Evolutionary conservation across 1,140 invertebrate species (phyloP), one percentile per base, ranked within the genome.

Genomic region (Charaxes varanes): DNA sequence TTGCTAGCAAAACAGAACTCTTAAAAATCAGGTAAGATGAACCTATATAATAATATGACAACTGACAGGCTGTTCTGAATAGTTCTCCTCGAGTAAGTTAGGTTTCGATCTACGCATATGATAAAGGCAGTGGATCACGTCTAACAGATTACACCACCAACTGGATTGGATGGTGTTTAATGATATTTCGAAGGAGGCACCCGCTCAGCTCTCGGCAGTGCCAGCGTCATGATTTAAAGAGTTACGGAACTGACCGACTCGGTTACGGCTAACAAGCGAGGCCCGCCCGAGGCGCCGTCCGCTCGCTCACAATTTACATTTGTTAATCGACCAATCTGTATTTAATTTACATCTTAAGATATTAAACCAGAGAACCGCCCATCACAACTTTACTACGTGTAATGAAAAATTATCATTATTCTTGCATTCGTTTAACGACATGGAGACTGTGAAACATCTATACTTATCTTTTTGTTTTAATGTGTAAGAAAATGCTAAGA

Each of bases 181-280:
- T 27, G 15, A 30, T 19, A 40, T 40, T 33, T 17, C 10, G 10
- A 16, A 17, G 21, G 35, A 38, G 8, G 28, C 27, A 34, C 11
- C 19, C n/a, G n/a, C n/a, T n/a, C 30, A 12, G 27, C 42, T 26
- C 28, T 24, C 10, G 16, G 28, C 42, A 15, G 38, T 36, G 7
- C 6, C 26, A 36, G 22, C 34, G 22, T 30, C 23, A 28, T 40
- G 43, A 40, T 40, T 46, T 37, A 46, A 34, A 28, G 30, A 46
- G 43, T 46, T 46, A 34, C 21, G 43, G 43, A 34, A 34, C 35
- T 33, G 31, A 42, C 40, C 34, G 23, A 46, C 36, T 40, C 40
- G 21, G 43, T 40, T 46, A 44, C 26, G 31, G 13, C 12, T 40
- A 46, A 38, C 35, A 40, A 37, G 35, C 27, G 28, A 37, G 27